Evolutionary conservation across 2,113 vertebrate genomes (phyloP).

Genomic region (Trichomycterus rosablanca): DNA sequence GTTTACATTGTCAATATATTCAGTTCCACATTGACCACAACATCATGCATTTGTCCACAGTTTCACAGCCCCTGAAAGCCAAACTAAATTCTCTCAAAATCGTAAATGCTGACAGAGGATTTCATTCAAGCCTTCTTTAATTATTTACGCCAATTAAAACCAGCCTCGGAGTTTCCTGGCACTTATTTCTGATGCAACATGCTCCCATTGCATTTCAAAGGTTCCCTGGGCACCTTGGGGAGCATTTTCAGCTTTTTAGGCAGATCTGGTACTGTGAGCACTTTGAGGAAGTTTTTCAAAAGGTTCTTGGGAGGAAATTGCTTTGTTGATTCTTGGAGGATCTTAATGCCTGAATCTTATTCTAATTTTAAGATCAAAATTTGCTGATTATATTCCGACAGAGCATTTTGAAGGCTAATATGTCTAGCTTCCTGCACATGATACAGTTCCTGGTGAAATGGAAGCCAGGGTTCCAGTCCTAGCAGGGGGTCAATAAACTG

Average conservation of each 20-base stretch:
- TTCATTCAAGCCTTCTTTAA: no score
- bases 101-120: no score
- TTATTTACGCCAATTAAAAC: no score
- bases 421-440: constrained; percentile 16
- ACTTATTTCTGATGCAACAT: constrained; percentile 2
- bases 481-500: constrained; percentile 45
- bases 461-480: constrained; percentile 31
- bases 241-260: constrained; percentile 15
- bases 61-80: no score
- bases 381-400: not conserved
- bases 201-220: constrained; percentile 15
- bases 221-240: constrained; percentile 16
- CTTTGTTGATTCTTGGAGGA: not conserved
- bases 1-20: no score
- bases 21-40: no score
- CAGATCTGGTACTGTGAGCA: constrained; percentile 15
- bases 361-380: not conserved
- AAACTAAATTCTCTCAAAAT: no score
- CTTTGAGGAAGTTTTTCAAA: constrained; percentile 21
- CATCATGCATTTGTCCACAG: no score
- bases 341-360: not conserved
- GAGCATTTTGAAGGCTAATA: constrained; percentile 13
- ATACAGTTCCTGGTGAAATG: constrained; percentile 16
- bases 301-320: constrained; percentile 21
- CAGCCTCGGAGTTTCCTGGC: no score